These are phyloP conservation scores for Leistus spinibarbis DNA, from an alignment of 2,888 invertebrate species.

Conservation along the genomic window DNA sequence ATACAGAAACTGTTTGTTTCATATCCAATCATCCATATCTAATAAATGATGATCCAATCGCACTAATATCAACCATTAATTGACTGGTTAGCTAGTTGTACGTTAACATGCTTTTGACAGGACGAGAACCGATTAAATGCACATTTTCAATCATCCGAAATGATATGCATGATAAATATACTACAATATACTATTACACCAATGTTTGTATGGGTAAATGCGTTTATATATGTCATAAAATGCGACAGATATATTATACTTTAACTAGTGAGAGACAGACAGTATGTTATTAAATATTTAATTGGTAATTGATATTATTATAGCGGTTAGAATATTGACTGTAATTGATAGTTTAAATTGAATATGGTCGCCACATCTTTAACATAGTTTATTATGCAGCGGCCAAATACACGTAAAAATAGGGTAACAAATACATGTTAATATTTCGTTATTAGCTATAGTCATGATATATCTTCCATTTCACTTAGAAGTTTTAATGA, in stretches of 20 bases:
- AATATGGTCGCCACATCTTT: neutral
- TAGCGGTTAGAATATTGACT: neutral
- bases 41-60: neutral
- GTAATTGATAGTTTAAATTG: neutral
- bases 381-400: neutral
- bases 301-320: slow-evolving; percentile 13
- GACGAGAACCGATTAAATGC: slow-evolving; percentile 4
- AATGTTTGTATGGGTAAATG: neutral
- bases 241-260: neutral
- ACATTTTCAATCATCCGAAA: slow-evolving; percentile 27
- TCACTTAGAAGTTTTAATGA: slow-evolving; percentile 17
- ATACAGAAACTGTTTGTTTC: neutral
- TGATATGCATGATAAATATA: slow-evolving; percentile 25
- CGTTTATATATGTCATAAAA: neutral
- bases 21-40: neutral
- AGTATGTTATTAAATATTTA: slow-evolving; percentile 30
- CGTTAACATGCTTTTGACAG: slow-evolving; percentile 10
- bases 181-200: neutral
- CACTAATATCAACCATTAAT: neutral
- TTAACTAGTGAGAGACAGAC: neutral
- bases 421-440: neutral
- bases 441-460: neutral
- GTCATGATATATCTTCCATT: neutral
- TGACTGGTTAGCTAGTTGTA: neutral
- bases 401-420: neutral